Evolutionary conservation across 2,113 vertebrate species (phyloP), one percentile per base, ranked within the genome.

Genomic region (Neodontobutis hainanensis): DNA sequence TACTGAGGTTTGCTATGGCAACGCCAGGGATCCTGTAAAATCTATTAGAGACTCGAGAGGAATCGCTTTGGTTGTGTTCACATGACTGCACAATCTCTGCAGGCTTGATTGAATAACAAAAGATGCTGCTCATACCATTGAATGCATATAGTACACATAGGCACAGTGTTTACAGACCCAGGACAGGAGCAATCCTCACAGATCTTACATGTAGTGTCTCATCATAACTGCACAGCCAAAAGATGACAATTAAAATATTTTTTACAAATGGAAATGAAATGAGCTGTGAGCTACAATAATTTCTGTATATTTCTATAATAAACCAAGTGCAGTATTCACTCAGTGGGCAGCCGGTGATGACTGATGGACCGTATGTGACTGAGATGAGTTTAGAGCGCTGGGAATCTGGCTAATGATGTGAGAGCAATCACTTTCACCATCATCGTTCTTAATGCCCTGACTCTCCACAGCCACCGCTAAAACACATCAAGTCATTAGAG

Each of bases 401-500:
- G 52, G 75, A 68, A 55, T 67, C 48, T 62, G 65, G 14, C 64
- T 73, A 78, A 90, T 77, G 76, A 81, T 73, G 79, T 74, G 73
- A 79, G 52, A 71, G 67, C 76, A 71, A 57, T 63, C 51, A 55
- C 68, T 81, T 78, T 75, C 81, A 68, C 49, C 63, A 32, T 68
- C 65, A 19, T 69, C 53, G 62, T 63, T 52, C 65, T 58, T 80
- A 84, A 86, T 82, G 80, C 69, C 71, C 74, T 19, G 32, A 47
- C 68, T 83, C 77, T 79, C 82, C 66, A 57, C 0, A 68, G 77
- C 65, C 77, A 74, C 66, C 56, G 43, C 73, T 46, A 67, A 77
- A 79, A 81, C 85, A 77, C 85, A 86, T 86, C 78, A 80, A 60
- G 73, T 61, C 73, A 82, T 85, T 77, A 84, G 15, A 53, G 70